Percentiles rank a stretch among this genome's conserved stretches.
phyloP scores from a whole-genome alignment of 2,888 invertebrate genomes.

The Mantis religiosa region DNA sequence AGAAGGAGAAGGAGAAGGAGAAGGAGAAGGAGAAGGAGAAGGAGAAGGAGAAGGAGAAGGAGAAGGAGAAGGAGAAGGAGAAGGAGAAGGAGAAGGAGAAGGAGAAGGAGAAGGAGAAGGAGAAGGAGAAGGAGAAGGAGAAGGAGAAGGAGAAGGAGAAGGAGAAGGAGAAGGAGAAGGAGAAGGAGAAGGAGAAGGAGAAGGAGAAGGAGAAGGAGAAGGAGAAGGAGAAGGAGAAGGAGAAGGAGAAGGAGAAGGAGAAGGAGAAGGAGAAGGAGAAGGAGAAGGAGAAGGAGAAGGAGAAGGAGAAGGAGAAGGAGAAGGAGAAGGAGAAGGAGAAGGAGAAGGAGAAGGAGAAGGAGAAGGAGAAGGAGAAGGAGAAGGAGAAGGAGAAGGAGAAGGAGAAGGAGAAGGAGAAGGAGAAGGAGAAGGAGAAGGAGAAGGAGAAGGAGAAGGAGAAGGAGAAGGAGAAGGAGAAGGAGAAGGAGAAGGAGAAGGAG shows the following conservation, averaged over 20 bases:
- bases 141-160: conserved; percentile 32
- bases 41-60: conserved; percentile 32
- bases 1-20: conserved; percentile 32
- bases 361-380: conserved; percentile 32
- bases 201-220: conserved; percentile 33
- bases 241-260: conserved; percentile 32
- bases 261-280: conserved; percentile 32
- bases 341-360: conserved; percentile 32
- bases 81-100: conserved; percentile 32
- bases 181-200: conserved; percentile 32
- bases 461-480: conserved; percentile 33
- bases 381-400: conserved; percentile 17
- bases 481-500: conserved; percentile 32
- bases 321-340: conserved; percentile 32
- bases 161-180: conserved; percentile 32
- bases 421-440: conserved; percentile 33
- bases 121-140: conserved; percentile 32
- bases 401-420: conserved; percentile 31
- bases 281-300: conserved; percentile 29
- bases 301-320: conserved; percentile 32
- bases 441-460: conserved; percentile 32
- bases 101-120: conserved; percentile 32
- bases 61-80: conserved; percentile 32
- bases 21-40: conserved; percentile 32
- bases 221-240: conserved; percentile 32